Evolutionary conservation across 2,888 invertebrate species (phyloP), one percentile per base, ranked within the genome.

Genomic region (Amblyteles armatorius): DNA sequence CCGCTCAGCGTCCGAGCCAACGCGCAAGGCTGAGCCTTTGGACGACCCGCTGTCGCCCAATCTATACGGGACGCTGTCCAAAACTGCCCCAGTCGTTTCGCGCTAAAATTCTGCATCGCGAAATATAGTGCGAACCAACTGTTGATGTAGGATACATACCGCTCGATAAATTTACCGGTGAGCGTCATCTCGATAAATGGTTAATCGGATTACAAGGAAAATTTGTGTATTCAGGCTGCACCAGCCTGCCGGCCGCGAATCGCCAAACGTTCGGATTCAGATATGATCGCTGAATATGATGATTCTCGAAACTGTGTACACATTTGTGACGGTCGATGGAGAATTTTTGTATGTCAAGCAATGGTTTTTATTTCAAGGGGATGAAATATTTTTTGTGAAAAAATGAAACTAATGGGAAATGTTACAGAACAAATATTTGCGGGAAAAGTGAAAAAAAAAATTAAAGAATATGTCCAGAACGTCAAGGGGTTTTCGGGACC

Each of bases 171-270:
- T 29, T 71, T 16, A 67, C 52, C 63, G 33, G 16, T 22, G 29
- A 29, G 79, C 13, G 76, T 72, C 52, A 82, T 85, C 72, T 67
- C 76, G 79, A 79, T 79, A 82, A 82, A 76, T 77, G 76, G 72
- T 76, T 85, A 85, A 85, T 85, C 85, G 79, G 82, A 85, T 85
- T 85, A 82, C 50, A 60, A 22, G 44, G 71, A 72, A 82, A 85
- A 82, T 82, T 67, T 72, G 82, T 79, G 72, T 85, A 71, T 33
- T 50, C 67, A 40, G 60, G 67, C 79, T 79, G 79, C 82, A 72
- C 72, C 72, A 16, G 52, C 57, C 13, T 48, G 60, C 67, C 36
- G 29, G 69, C 78, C 78, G 63, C 82, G 67, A 82, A 82, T 85
- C 52, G 67, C 29, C 60, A 77, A 82, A 79, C 73, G 44, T 68